Base-by-base conservation (phyloP, 1,140 invertebrate species). In the Magallana ariakensis region DNA sequence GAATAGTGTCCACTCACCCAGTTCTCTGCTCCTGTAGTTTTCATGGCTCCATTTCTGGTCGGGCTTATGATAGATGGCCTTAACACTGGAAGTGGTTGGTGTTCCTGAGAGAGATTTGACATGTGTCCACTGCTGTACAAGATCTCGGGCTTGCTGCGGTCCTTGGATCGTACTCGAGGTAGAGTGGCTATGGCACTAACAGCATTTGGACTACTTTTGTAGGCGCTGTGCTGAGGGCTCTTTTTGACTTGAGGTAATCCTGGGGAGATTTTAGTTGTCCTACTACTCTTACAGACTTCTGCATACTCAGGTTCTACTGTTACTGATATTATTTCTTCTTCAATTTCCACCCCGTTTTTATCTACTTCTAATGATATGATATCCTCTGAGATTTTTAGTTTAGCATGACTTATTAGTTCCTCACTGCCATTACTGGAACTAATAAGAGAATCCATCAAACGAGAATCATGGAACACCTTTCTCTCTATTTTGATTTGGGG, bases 401-500 rank as follows among this genome's bases (percentile, higher is more conserved):
- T 85, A 13, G 22, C n/a, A n/a, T 85, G 56, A 57, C 26, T 81
- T 54, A 93, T 62, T 87, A 91, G 88, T 57, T 93, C 92, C 55
- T 92, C 91, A 87, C 91, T 92, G 26, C 89, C 91, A 87, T 92
- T 92, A 87, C 91, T 92, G 70, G 93, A 93, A 86, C 92, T 93
- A 15, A 93, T 89, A 9, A 93, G 80, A 8, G 92, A 93, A 60
- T 92, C 91, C 57, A 92, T 88, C 33, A 90, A 75, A 54, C 84
- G 70, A 54, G 86, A 46, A 33, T 92, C 91, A 33, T 91, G 91
- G 81, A 94, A 95, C 66, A 94, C 91, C 88, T 95, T 95, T 15
- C 94, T 90, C 85, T 94, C 93, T 56, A 95, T 93, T 82, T 93
- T 92, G 33, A 95, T 89, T 70, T 92, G 91, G 60, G 94, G 94